phyloP scores from a whole-genome alignment of 30 jellyfish, hydroid and myxozoan species.

The Pseudorhiza aurosa region DNA sequence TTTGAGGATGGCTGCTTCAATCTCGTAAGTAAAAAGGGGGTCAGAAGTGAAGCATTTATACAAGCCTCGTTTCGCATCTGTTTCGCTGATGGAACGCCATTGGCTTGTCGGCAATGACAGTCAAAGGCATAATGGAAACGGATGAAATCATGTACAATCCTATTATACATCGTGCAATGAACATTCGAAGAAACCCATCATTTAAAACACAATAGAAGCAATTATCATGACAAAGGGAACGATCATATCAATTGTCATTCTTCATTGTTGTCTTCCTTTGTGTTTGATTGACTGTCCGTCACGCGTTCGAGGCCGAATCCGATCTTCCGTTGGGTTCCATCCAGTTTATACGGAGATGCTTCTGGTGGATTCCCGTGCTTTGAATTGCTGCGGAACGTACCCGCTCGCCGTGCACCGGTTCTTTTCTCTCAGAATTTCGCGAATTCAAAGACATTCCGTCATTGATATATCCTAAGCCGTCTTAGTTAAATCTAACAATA shows the following conservation, averaged over 20 bases:
- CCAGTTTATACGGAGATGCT: background rate
- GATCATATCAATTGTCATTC: slow-evolving; percentile 28
- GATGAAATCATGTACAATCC: slow-evolving; percentile 74
- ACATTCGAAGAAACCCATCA: slow-evolving; percentile 60
- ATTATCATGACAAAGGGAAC: slow-evolving; percentile 43
- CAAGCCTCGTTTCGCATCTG: slow-evolving; percentile 79
- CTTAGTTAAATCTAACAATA: slow-evolving; percentile 50
- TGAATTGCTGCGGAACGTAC: slow-evolving; percentile 32
- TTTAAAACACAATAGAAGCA: slow-evolving; percentile 39
- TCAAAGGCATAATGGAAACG: slow-evolving; percentile 81
- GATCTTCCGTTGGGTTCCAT: slow-evolving; percentile 7
- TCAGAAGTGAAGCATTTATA: slow-evolving; percentile 42
- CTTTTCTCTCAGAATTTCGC: slow-evolving; percentile 51
- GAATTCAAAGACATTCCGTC: slow-evolving; percentile 68
- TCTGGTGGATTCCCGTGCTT: slow-evolving; percentile 26
- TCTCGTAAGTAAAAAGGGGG: slow-evolving; percentile 55
- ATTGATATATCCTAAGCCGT: slow-evolving; percentile 62
- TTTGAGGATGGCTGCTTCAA: slow-evolving; percentile 38
- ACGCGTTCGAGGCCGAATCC: slow-evolving; percentile 21
- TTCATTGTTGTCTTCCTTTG: slow-evolving; percentile 15
- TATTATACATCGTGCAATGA: slow-evolving; percentile 76
- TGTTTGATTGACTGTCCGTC: slow-evolving; percentile 10
- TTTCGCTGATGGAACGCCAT: slow-evolving; percentile 63
- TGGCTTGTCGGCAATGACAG: slow-evolving; percentile 78
- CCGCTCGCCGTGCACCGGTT: slow-evolving; percentile 63